These are phyloP conservation scores for Holcopasites calliopsidis DNA, from an alignment of 1,140 invertebrate genomes.

Conservation along the genomic window DNA sequence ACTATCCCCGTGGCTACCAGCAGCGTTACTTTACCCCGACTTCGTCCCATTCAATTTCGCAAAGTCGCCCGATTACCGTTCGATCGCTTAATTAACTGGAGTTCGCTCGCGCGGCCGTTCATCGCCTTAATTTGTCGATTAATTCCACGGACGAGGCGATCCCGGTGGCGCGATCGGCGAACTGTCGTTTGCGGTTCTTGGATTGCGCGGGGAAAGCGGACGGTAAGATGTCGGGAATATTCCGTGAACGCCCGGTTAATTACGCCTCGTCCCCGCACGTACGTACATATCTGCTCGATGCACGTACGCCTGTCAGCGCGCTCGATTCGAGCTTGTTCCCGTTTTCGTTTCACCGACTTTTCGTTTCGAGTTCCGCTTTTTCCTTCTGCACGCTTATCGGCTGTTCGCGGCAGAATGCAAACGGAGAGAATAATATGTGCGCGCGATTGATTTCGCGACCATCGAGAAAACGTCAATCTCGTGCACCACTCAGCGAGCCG, in stretches of 20 bases:
- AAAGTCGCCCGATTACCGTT: conserved; percentile 32
- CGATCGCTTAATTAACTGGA: conserved; percentile 44
- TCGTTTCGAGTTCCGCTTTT: neutral
- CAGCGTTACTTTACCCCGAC: conserved; percentile 17
- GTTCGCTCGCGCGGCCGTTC: conserved; percentile 17
- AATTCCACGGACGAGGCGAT: conserved; percentile 56
- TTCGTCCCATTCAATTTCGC: conserved; percentile 35
- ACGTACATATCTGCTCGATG: neutral
- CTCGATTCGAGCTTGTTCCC: neutral
- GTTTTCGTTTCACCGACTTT: neutral
- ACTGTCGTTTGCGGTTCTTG: conserved; percentile 53
- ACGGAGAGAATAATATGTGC: conserved; percentile 42
- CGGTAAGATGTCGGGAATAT: conserved; percentile 65
- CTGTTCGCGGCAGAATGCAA: conserved; percentile 42
- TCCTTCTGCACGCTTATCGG: conserved; percentile 35
- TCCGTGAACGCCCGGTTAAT: conserved; percentile 70
- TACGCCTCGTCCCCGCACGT: conserved; percentile 54
- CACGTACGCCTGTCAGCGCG: neutral
- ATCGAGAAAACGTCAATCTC: conserved; percentile 55
- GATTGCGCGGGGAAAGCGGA: conserved; percentile 56
- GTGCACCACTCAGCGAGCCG: neutral
- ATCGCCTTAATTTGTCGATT: conserved; percentile 54
- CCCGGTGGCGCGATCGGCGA: conserved; percentile 19
- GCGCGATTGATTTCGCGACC: conserved; percentile 42
- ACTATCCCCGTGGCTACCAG: neutral